Base-by-base conservation (phyloP, 2,888 invertebrate genomes). In the Coelinius sp. region DNA sequence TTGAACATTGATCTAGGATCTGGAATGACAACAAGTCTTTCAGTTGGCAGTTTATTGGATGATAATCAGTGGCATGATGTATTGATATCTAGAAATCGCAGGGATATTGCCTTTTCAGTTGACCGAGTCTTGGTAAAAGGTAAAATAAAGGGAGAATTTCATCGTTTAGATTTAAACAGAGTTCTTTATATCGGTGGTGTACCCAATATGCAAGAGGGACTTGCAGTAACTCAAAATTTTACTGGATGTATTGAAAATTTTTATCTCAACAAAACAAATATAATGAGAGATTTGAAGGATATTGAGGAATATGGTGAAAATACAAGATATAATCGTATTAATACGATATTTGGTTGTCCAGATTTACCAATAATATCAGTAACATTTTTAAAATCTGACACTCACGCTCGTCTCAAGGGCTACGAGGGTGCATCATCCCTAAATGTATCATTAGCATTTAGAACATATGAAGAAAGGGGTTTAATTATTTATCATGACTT, bases 11-110 rank as follows among this genome's bases (percentile, higher is more conserved):
- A 98, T 88, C 90, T 99, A 71, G 97, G 96, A 27, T 94, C 95
- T 0, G 93, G 93, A 20, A 90, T 92, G 1, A 92, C 93, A 82
- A 96, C 96, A 0, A 95, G 95, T 22, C 88, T 97, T 38, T 95
- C 96, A 0, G 97, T 97, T 59, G 98, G 98, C 76, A 97, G 97
- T 86, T 90, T 99, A 72, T 89, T 99, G 72, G 99, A 99, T 84
- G 98, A 99, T 88, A 97, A 97, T 87, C 94, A 97, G 84, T 99
- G 98, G 98, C 98, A 99, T 86, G 98, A 98, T 88, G 97, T 98
- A 66, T 93, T 96, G 24, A 93, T 98, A 49, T 94, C 94, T 0
- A 90, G 98, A 64, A 94, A 94, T 85, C 90, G 94, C 2, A 92
- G 95, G 27, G 94, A 96, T 81, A 91, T 98, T 68, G 91, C 95